Evolutionary conservation across 2,797 vertebrate genomes (phyloP), one percentile per base, ranked within the genome.

Genomic region (Picus viridis): DNA sequence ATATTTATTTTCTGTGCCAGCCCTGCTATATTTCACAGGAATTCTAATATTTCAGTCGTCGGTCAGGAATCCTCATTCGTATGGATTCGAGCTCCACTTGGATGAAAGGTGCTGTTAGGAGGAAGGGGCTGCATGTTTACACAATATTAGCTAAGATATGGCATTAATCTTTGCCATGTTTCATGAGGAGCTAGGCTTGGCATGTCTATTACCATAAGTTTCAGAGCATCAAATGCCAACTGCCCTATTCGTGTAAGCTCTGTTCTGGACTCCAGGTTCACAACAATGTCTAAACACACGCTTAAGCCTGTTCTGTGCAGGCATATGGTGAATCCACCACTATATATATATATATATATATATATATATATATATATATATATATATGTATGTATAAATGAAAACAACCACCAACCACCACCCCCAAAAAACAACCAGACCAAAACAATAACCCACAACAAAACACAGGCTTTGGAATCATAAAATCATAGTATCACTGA

Each of bases 11-110:
- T 80, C 67, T 81, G 47, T 68, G 63, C 92, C 79, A 87, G 84
- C 72, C 36, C 61, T 57, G 80, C 54, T 79, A 58, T 72, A 90
- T 95, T 96, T 92, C 92, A 92, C 84, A 67, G 34, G 82, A 94
- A 94, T 95, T 78, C 90, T 89, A 93, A 87, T 95, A 89, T 92
- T 95, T 87, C 82, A 77, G 71, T 65, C 49, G 62, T 61, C 5
- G 4, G n/a, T 70, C 16, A 65, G 72, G 68, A 72, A 76, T 51
- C 89, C 70, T 94, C 88, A 69, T 73, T 90, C 1, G 1, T 58
- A 79, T 32, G 82, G 90, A 16, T 85, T 86, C 65, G 51, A 85
- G 78, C 57, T 95, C 78, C 16, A 3, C 62, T 90, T 80, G 83
- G 75, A 81, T 90, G 81, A 45, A 84, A 91, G 72, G 29, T 72